Evolutionary conservation across 2,888 invertebrate genomes (phyloP).

Genomic region (Leptinotarsa rubiginosa): DNA sequence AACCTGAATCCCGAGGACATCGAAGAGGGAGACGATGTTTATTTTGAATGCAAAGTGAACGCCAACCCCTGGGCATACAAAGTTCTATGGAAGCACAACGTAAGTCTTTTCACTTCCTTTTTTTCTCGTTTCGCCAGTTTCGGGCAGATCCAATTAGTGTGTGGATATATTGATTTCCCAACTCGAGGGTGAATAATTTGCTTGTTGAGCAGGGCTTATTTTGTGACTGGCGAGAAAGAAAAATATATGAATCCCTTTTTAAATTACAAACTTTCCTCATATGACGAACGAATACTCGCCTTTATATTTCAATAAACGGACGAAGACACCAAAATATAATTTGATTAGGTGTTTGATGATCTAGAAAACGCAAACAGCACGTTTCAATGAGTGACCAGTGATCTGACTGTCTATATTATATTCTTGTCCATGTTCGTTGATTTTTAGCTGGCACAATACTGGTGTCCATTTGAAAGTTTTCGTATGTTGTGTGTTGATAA

Average conservation of each 20-base stretch:
- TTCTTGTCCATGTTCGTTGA: too few relatives aligned
- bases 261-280: too few relatives aligned
- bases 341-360: too few relatives aligned
- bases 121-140: slow-evolving; percentile 11
- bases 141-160: slow-evolving; percentile 1
- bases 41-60: slow-evolving; percentile 83
- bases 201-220: not conserved
- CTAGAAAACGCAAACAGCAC: too few relatives aligned
- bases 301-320: too few relatives aligned
- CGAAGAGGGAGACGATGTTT: slow-evolving; percentile 84
- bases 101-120: slow-evolving; percentile 68
- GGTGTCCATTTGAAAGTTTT: too few relatives aligned
- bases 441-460: too few relatives aligned
- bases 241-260: not conserved
- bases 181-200: not conserved
- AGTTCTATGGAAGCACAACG: slow-evolving; percentile 84
- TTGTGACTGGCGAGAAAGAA: not conserved
- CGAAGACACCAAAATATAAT: too few relatives aligned
- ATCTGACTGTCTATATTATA: too few relatives aligned
- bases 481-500: too few relatives aligned
- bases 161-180: not conserved
- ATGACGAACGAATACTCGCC: too few relatives aligned
- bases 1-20: slow-evolving; percentile 84
- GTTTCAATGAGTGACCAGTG: too few relatives aligned
- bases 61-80: slow-evolving; percentile 84